A percentile compares a stretch with the other conserved stretches of the same genome.
phyloP scores from a whole-genome alignment of 2,888 invertebrate species.

The Cantharis rufa region DNA sequence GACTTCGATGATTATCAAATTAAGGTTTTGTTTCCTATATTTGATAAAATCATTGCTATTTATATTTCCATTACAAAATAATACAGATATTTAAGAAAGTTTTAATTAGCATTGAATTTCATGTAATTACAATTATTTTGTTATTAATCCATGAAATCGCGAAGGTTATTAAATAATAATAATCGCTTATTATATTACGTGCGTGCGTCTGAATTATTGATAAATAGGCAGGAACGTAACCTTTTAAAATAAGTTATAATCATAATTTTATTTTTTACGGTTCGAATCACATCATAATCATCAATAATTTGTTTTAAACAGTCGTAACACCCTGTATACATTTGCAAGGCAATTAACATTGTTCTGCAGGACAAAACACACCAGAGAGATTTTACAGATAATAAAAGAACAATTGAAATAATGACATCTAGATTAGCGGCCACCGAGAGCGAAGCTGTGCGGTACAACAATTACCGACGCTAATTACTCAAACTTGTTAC shows the following conservation, averaged over 20 bases:
- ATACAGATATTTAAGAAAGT: not conserved
- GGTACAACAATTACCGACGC: not conserved
- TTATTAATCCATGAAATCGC: not conserved
- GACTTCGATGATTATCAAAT: not conserved
- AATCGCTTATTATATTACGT: not conserved
- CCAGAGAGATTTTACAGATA: not conserved
- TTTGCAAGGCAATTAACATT: not conserved
- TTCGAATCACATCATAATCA: not conserved
- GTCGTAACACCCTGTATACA: not conserved
- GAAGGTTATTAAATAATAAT: not conserved
- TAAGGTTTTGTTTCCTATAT: not conserved
- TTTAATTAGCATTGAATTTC: not conserved
- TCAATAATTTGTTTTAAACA: not conserved
- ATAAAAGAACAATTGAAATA: not conserved
- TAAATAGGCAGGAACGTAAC: not conserved
- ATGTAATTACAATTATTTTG: not conserved
- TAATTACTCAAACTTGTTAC: not conserved
- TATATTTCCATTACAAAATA: not conserved
- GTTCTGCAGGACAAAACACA: not conserved
- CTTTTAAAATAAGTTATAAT: not conserved
- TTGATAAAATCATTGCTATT: not conserved
- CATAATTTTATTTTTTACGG: not conserved
- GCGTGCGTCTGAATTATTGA: not conserved
- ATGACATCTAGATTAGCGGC: not conserved
- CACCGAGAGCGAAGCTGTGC: not conserved